Percentiles rank a stretch among this genome's conserved stretches.
These are phyloP conservation scores for Euborellia annulipes DNA, from an alignment of 1,140 invertebrate species.

Conservation along the genomic window DNA sequence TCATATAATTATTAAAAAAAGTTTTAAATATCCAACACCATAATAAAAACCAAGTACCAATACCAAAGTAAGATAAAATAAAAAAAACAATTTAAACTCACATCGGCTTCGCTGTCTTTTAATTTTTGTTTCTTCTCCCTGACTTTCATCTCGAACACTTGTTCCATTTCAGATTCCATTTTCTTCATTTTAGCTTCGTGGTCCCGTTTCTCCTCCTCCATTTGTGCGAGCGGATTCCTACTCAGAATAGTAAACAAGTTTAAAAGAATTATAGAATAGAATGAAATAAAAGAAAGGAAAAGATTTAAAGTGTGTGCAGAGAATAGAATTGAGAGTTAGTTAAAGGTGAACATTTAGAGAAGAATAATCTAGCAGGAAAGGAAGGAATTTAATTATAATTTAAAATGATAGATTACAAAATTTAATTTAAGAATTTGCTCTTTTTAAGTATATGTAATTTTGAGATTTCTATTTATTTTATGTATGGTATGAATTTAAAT, in stretches of 20 bases:
- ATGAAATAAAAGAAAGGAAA: too few species aligned
- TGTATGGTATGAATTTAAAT: too few species aligned
- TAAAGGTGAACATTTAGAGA: too few species aligned
- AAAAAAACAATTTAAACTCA: constrained; percentile 27
- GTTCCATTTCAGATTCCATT: constrained; percentile 92
- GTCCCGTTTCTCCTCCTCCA: constrained; percentile 94
- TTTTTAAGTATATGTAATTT: too few species aligned
- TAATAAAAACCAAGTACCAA: background rate
- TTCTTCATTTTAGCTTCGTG: constrained; percentile 93
- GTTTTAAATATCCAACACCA: background rate
- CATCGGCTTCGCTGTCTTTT: constrained; percentile 81
- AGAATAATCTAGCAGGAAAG: too few species aligned
- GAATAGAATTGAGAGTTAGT: too few species aligned
- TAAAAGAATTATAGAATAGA: too few species aligned
- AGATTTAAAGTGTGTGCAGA: too few species aligned
- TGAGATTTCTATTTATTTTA: too few species aligned
- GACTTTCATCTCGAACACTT: constrained; percentile 75
- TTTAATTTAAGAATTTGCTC: too few species aligned
- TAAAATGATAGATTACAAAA: too few species aligned
- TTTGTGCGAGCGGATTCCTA: constrained; percentile 91
- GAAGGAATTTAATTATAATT: too few species aligned
- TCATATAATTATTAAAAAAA: constrained; percentile 1
- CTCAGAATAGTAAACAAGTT: constrained; percentile 24
- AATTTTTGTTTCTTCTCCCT: constrained; percentile 86
- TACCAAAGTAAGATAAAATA: constrained; percentile 8